Base-by-base conservation (phyloP, 1,140 invertebrate species). In the Neotoxoptera formosana region DNA sequence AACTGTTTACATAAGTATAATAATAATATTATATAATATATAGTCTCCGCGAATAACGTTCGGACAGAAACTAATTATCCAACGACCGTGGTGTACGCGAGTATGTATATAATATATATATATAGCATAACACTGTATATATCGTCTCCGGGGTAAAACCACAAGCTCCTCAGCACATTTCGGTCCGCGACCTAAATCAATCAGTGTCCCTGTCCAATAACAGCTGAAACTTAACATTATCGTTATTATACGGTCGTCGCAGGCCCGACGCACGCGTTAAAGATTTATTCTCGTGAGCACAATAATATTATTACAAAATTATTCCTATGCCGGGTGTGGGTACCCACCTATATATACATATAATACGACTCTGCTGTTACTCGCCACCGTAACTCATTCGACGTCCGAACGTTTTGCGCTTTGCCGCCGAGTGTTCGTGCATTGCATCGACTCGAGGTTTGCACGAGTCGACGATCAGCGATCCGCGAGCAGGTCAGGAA, bases 51-150 rank as follows among this genome's bases (percentile, higher is more conserved):
- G 84, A 47, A 47, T 51, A 88, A 23, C 48, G 87, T 88, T 88
- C 47, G 87, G 87, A 53, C 87, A 51, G 87, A 51, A 88, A 88
- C 87, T 88, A 53, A 88, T 88, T 88, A 88, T 48, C 87, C 87
- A 51, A 88, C 87, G 53, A 88, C 87, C 87, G n/a, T 7, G 84
- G 41, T 51, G 30, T 30, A 30, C 30, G 30, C 30, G 30, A 67
- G 30, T n/a, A 4, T 67, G 30, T 30, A 11, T 11, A 4, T 67
- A 14, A 30, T 60, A 30, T 60, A 60, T 34, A n/a, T n/a, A 67
- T n/a, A 76, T n/a, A 30, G 30, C 11, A 67, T 30, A n/a, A 23
- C 11, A 60, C 7, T 76, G n/a, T 53, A 76, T n/a, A 67, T 30
- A 21, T 36, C 23, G 83, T 45, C 34, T 25, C 8, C 23, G 83